Evolutionary conservation across 2,888 invertebrate species (phyloP).

Genomic region (Hypsopygia costalis): DNA sequence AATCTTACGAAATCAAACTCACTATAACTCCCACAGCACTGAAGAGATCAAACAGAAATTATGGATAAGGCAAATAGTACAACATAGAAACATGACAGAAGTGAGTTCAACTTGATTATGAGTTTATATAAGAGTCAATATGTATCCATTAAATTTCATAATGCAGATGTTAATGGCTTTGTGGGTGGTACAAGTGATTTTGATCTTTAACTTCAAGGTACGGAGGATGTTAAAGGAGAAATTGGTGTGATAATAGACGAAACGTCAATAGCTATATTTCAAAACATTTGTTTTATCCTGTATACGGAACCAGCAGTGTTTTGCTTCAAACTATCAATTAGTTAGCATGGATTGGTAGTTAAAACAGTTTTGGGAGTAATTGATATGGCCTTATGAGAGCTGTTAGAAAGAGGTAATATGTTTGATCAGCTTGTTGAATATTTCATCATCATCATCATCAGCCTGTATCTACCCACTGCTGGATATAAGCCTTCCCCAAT

Average conservation of each 20-base stretch:
- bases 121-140: slow-evolving; percentile 44
- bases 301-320: neutral
- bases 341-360: slow-evolving; percentile 6
- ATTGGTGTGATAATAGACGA: slow-evolving; percentile 14
- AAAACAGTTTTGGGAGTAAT: neutral
- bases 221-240: neutral
- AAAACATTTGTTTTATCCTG: slow-evolving; percentile 25
- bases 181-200: slow-evolving; percentile 10
- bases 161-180: slow-evolving; percentile 17
- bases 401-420: slow-evolving; percentile 1
- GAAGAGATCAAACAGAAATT: slow-evolving; percentile 32
- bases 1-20: slow-evolving; percentile 26
- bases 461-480: no score
- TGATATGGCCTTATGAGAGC: neutral
- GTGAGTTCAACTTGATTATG: slow-evolving; percentile 60
- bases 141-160: slow-evolving; percentile 36
- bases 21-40: slow-evolving; percentile 17
- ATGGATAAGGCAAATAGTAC: slow-evolving; percentile 45
- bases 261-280: slow-evolving; percentile 31
- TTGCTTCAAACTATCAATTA: slow-evolving; percentile 8
- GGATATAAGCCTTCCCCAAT: no score
- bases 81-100: slow-evolving; percentile 47
- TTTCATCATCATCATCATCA: no score
- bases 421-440: neutral
- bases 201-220: slow-evolving; percentile 13